phyloP scores from a whole-genome alignment of 2,113 vertebrate species.

The Puma concolor region DNA sequence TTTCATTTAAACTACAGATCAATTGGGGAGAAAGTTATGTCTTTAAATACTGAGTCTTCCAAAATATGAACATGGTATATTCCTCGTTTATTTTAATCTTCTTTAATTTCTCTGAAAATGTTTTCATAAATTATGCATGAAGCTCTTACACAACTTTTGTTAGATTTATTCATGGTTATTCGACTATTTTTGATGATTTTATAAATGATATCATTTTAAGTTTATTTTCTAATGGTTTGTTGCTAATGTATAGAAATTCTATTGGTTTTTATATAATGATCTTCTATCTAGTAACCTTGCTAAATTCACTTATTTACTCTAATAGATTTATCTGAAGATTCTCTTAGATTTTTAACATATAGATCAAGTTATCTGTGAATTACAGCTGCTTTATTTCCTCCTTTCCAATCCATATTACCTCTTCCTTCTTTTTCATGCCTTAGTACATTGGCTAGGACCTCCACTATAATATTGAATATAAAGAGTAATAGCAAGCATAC shows the following conservation, averaged over 20 bases:
- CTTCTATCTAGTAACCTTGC: not conserved
- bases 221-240: not conserved
- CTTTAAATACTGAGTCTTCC: not conserved
- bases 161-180: not conserved
- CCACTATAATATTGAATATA: not conserved
- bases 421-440: not conserved
- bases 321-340: not conserved
- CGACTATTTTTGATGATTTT: not conserved
- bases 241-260: not conserved
- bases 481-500: not conserved
- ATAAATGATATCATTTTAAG: not conserved
- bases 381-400: not conserved
- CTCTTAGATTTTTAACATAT: not conserved
- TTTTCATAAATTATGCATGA: not conserved
- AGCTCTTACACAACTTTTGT: not conserved
- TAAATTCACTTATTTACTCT: not conserved
- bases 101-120: not conserved
- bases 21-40: not conserved
- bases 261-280: not conserved
- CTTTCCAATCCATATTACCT: not conserved
- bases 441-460: not conserved
- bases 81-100: not conserved
- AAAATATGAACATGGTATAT: not conserved
- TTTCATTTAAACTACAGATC: not conserved
- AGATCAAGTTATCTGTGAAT: slow-evolving; percentile 3